phyloP scores from a whole-genome alignment of 2,888 invertebrate species.

The Acanthosoma haemorrhoidale region DNA sequence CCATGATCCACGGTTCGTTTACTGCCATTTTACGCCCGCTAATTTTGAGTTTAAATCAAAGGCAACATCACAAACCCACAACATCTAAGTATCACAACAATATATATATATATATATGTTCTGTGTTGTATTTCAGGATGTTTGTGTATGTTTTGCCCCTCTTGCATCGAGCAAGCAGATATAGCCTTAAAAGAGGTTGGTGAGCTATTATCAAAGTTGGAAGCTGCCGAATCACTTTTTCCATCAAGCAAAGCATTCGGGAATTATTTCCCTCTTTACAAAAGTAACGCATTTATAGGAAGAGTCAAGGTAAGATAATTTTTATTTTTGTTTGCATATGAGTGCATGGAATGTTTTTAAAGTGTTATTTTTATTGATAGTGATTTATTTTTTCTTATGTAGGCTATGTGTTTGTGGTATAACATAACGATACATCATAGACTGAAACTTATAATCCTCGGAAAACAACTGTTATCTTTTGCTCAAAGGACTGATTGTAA shows the following conservation, averaged over 20 bases:
- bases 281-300: conserved; percentile 58
- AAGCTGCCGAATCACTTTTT: conserved; percentile 72
- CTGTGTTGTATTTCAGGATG: conserved; percentile 55
- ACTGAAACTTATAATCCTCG: conserved; percentile 69
- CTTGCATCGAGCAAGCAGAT: conserved; percentile 66
- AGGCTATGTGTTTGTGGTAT: conserved; percentile 86
- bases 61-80: too few species aligned
- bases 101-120: too few species aligned
- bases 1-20: too few species aligned
- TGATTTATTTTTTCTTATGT: conserved; percentile 48
- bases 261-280: conserved; percentile 63
- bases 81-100: too few species aligned
- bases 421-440: conserved; percentile 82
- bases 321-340: neutral
- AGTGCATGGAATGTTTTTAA: neutral
- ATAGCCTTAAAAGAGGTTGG: conserved; percentile 69
- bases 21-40: too few species aligned
- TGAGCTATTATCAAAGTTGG: conserved; percentile 63
- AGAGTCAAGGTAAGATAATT: conserved; percentile 54
- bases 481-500: conserved; percentile 28
- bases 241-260: conserved; percentile 78
- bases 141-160: conserved; percentile 64
- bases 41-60: too few species aligned
- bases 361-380: neutral
- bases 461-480: conserved; percentile 53